Base-by-base conservation (phyloP, 2,797 vertebrate species). In the Lateolabrax maculatus region DNA sequence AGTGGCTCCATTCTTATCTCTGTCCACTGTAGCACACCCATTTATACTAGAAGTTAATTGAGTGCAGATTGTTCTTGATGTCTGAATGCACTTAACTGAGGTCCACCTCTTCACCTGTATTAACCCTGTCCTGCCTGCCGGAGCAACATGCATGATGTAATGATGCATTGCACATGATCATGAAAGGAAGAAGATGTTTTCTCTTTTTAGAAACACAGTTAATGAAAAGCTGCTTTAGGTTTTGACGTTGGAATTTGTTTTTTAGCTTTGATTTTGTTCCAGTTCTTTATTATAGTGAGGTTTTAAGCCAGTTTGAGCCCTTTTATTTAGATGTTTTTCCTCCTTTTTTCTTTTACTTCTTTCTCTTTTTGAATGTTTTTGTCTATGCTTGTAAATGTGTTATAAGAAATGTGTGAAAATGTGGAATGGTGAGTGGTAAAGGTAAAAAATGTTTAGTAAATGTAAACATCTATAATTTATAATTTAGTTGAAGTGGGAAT, bases 31-130 rank as follows among this genome's bases (percentile, higher is more conserved):
- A 56, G 53, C 57, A 68, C 31, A 60, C 46, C 62, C 66, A 23
- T 68, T 71, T 78, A 61, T 51, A 69, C 13, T 19, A 57, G 29
- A 70, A n/a, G 36, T 56, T 73, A 51, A 71, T 58, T 71, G 39
- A 80, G 53, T 58, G 52, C 57, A 65, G 27, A 44, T 75, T 74
- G 49, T 34, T 58, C 31, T 31, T 27, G 16, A 57, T 71, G 71
- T 76, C 51, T 79, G 21, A 55, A 56, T 66, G 64, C 60, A 65
- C 77, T 63, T 56, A 62, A 36, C 57, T n/a, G 21, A 69, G 60
- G 46, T 63, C 55, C 43, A 71, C 39, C 55, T 75, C 52, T 68
- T 63, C 60, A 71, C 62, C 61, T 77, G 82, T 36, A 25, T 69
- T 64, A 71, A 68, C 72, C 55, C 43, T 29, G 34, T 53, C 34